Evolutionary conservation across 2,113 vertebrate species (phyloP).

Genomic region (Pangasianodon hypophthalmus): DNA sequence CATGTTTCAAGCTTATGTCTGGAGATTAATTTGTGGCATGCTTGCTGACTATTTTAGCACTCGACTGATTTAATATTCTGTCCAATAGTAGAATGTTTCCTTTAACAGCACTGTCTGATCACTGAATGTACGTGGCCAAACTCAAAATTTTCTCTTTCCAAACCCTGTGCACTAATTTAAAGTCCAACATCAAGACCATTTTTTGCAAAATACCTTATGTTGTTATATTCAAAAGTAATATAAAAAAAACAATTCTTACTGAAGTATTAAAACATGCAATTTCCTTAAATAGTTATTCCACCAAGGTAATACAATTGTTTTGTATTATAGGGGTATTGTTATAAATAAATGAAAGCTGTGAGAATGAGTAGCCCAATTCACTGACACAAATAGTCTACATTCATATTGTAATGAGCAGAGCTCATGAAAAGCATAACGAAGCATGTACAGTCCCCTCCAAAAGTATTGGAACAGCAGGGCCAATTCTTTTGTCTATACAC

Average conservation of each 20-base stretch:
- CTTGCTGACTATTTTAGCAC: background rate
- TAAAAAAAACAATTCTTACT: background rate
- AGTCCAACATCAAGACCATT: background rate
- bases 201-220: background rate
- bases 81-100: background rate
- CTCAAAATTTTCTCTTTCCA: background rate
- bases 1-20: background rate
- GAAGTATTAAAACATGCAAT: background rate
- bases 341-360: background rate
- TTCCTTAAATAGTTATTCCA: background rate
- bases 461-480: background rate
- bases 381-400: background rate
- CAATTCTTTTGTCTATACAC: background rate
- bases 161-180: background rate
- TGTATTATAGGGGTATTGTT: background rate
- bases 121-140: background rate
- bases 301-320: background rate
- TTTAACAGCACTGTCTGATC: background rate
- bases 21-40: background rate
- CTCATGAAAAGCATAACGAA: background rate
- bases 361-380: background rate
- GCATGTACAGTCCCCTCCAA: background rate
- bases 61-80: background rate
- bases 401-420: background rate
- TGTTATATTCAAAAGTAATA: background rate